A percentile compares a stretch with the other conserved stretches of the same genome.
These are phyloP conservation scores for Sylvilagus bachmani DNA, from an alignment of 2,113 vertebrate species.

Conservation along the genomic window DNA sequence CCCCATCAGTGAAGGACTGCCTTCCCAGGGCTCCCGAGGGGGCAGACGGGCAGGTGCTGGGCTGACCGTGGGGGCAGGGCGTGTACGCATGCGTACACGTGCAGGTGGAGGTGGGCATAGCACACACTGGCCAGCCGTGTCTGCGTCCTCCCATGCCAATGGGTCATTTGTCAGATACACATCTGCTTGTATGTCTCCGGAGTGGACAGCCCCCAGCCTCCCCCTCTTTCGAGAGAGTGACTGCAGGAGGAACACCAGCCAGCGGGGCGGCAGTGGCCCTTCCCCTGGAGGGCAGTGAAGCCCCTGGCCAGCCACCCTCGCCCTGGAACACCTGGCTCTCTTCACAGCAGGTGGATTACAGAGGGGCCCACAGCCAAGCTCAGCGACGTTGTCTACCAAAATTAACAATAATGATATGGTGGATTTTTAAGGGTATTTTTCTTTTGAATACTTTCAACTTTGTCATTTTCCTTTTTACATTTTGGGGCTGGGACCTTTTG, in stretches of 20 bases:
- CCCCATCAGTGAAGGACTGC: neutral
- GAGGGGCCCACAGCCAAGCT: neutral
- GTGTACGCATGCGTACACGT: neutral
- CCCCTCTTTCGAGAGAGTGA: neutral
- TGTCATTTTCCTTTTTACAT: constrained; percentile 2
- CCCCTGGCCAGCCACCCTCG: neutral
- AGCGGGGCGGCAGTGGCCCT: no score
- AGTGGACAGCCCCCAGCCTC: neutral
- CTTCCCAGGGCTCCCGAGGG: neutral
- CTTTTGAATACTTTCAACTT: constrained; percentile 21
- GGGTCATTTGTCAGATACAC: neutral
- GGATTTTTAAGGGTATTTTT: neutral
- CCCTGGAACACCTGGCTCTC: neutral
- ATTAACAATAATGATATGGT: neutral
- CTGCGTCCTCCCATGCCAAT: neutral
- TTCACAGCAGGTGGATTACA: neutral
- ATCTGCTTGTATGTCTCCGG: neutral
- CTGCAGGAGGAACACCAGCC: neutral
- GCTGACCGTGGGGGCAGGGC: no score
- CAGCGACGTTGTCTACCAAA: neutral
- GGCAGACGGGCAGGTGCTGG: neutral
- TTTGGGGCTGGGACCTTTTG: neutral
- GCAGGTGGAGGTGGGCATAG: rapidly evolving
- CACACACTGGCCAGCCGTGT: neutral
- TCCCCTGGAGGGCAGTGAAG: no score